Conservation (phyloP, 2,888 invertebrate species). For the Synergus laeviventris region DNA sequence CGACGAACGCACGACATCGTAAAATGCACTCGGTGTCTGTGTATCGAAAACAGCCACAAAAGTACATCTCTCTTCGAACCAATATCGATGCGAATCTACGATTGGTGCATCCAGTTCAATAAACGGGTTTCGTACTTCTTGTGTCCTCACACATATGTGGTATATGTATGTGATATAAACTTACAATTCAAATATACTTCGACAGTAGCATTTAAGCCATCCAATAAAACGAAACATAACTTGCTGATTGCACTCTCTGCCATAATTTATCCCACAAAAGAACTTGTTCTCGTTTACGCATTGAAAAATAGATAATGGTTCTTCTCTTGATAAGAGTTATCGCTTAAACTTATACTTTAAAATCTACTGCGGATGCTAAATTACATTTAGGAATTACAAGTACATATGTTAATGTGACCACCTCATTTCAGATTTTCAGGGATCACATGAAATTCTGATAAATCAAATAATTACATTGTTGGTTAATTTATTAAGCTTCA, state of each 20-base stretch:
- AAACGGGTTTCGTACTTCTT: conserved; percentile 27
- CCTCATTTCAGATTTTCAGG: too few species aligned
- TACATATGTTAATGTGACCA: too few species aligned
- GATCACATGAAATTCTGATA: too few species aligned
- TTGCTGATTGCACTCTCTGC: conserved; percentile 46
- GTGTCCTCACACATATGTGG: background rate
- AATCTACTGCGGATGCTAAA: background rate
- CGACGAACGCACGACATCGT: conserved; percentile 62
- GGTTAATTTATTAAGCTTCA: too few species aligned
- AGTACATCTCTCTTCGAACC: conserved; percentile 32
- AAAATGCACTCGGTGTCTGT: conserved; percentile 60
- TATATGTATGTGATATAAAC: conserved; percentile 33
- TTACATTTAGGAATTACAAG: background rate
- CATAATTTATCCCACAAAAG: conserved; percentile 48
- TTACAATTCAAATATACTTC: conserved; percentile 31
- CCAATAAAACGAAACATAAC: conserved; percentile 42
- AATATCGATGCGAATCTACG: conserved; percentile 32
- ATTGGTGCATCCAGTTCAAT: conserved; percentile 31
- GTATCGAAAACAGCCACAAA: conserved; percentile 51
- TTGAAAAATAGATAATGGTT: conserved; percentile 17
- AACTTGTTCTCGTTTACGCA: conserved; percentile 22
- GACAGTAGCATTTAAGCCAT: conserved; percentile 34
- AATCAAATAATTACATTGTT: too few species aligned
- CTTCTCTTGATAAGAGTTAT: conserved; percentile 1
- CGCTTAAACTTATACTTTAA: background rate